Evolutionary conservation across 2,797 vertebrate genomes (phyloP).

Genomic region (Masticophis lateralis): DNA sequence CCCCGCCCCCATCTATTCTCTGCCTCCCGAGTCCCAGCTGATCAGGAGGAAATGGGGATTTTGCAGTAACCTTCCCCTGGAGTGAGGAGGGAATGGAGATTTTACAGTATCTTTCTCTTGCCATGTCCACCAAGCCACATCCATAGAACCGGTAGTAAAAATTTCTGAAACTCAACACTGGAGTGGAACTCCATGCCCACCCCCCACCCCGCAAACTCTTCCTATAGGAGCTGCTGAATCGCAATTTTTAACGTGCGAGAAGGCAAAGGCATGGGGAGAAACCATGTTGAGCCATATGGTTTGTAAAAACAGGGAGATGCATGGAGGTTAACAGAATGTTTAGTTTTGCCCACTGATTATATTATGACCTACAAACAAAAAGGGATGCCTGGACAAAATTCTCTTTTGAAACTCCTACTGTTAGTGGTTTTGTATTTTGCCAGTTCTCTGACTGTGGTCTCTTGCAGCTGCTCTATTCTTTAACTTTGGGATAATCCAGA

Average conservation of each 20-base stretch:
- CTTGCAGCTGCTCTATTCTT: conserved; percentile 4
- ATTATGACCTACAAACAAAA: neutral
- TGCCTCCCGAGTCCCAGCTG: too few relatives aligned
- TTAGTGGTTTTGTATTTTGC: neutral
- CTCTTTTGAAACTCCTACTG: neutral
- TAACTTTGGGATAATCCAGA: neutral
- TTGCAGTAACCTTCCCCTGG: too few relatives aligned
- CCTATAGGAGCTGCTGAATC: neutral
- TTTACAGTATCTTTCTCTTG: too few relatives aligned
- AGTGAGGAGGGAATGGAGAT: too few relatives aligned
- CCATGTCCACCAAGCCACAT: too few relatives aligned
- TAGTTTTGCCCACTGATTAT: neutral
- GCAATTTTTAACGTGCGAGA: neutral
- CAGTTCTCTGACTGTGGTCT: neutral
- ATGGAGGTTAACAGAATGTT: neutral
- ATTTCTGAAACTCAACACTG: too few relatives aligned
- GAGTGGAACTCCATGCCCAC: neutral
- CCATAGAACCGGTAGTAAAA: too few relatives aligned
- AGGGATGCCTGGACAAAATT: neutral
- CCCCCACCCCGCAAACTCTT: neutral
- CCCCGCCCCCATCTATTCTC: too few relatives aligned
- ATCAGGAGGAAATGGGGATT: too few relatives aligned
- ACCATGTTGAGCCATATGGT: neutral
- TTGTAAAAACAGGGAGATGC: neutral
- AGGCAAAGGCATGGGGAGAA: neutral